Evolutionary conservation across 1,140 invertebrate genomes (phyloP).

Genomic region (Listronotus bonariensis): DNA sequence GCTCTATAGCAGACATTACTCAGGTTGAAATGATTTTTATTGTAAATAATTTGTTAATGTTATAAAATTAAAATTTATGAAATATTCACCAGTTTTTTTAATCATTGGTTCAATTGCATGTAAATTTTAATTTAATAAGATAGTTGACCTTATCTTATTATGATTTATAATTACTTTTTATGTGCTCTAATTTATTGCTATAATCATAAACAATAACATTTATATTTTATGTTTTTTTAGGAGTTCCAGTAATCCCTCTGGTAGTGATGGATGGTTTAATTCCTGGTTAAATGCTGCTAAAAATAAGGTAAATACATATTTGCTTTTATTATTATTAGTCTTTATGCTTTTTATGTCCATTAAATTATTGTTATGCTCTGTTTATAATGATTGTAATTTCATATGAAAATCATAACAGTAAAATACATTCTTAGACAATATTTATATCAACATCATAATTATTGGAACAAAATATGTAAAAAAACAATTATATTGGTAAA

Average conservation of each 20-base stretch:
- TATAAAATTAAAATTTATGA: not conserved
- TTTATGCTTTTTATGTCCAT: slow-evolving; percentile 6
- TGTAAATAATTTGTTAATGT: no score
- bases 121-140: not conserved
- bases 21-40: no score
- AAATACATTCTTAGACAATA: no score
- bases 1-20: no score
- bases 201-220: not conserved
- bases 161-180: not conserved
- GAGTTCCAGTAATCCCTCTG: not conserved
- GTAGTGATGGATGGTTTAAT: slow-evolving; percentile 46
- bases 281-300: slow-evolving; percentile 55
- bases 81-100: not conserved
- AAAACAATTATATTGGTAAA: no score
- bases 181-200: not conserved
- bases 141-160: slow-evolving; percentile 8
- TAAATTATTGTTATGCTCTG: not conserved
- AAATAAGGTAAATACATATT: slow-evolving; percentile 53
- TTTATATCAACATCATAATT: no score
- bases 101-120: not conserved
- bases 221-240: slow-evolving; percentile 6
- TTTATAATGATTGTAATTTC: not conserved
- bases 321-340: no score
- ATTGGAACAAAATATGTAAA: no score
- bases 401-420: no score